Conservation (phyloP, 2,888 invertebrate species). For the Noctua pronuba region DNA sequence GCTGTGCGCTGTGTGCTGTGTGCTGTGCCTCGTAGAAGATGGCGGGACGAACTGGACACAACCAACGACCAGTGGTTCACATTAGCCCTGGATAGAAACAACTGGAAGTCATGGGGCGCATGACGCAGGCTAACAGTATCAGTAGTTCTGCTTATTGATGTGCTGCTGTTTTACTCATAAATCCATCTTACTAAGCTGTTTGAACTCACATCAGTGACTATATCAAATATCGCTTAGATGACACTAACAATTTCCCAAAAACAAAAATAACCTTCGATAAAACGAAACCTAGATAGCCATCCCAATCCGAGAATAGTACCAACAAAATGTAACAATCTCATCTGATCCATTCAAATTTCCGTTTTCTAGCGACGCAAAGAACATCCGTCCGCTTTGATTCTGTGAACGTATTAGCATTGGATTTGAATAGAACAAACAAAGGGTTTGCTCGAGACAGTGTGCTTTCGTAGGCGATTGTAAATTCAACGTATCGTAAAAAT, state of each 20-base stretch:
- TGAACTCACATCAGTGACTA: neutral
- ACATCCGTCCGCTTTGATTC: slow-evolving; percentile 88
- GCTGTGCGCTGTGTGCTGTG: too few relatives aligned
- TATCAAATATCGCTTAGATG: neutral
- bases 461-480: slow-evolving; percentile 90
- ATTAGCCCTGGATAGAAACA: too few relatives aligned
- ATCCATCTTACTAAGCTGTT: neutral
- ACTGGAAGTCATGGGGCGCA: too few relatives aligned
- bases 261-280: neutral
- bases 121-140: too few relatives aligned
- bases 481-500: slow-evolving; percentile 89
- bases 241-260: neutral
- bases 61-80: too few relatives aligned
- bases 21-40: too few relatives aligned
- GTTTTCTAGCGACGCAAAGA: slow-evolving; percentile 83
- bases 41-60: too few relatives aligned
- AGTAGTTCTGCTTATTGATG: too few relatives aligned
- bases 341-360: slow-evolving; percentile 83
- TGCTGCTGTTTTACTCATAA: neutral
- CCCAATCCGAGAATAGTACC: slow-evolving; percentile 56
- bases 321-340: slow-evolving; percentile 77
- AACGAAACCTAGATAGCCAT: slow-evolving; percentile 27
- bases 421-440: slow-evolving; percentile 91
- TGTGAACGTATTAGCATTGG: slow-evolving; percentile 89
- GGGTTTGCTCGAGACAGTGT: slow-evolving; percentile 89